A percentile compares a stretch with the other conserved stretches of the same genome.
phyloP scores from a whole-genome alignment of 2,797 vertebrate genomes.

The Okamejei kenojei region DNA sequence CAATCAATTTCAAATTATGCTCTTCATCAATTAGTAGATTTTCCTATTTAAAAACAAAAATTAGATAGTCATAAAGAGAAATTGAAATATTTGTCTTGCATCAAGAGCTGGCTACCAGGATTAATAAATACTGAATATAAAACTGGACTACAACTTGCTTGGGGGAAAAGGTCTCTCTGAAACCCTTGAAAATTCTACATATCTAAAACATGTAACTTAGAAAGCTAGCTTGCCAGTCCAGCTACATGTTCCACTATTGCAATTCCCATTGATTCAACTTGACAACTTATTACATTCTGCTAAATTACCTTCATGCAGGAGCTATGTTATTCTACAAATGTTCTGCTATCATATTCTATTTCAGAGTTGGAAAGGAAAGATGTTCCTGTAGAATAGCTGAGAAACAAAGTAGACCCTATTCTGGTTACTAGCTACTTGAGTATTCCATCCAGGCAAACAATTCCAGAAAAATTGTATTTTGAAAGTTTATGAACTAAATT shows the following conservation, averaged over 20 bases:
- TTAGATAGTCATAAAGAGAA: neutral
- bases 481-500: too few relatives aligned
- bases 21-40: conserved; percentile 84
- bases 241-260: neutral
- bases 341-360: neutral
- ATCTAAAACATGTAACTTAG: neutral
- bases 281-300: neutral
- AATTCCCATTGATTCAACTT: neutral
- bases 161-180: neutral
- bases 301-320: neutral
- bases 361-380: neutral
- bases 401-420: neutral
- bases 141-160: neutral
- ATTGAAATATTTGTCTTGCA: neutral
- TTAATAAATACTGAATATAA: neutral
- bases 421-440: neutral
- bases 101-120: neutral
- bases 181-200: neutral
- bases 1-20: conserved; percentile 88
- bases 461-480: too few relatives aligned
- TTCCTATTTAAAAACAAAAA: conserved; percentile 63
- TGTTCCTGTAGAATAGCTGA: neutral
- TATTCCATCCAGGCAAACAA: neutral
- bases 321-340: neutral
- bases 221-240: neutral